Evolutionary conservation across 1,140 invertebrate genomes (phyloP).

Genomic region (Pogonus chalceus): DNA sequence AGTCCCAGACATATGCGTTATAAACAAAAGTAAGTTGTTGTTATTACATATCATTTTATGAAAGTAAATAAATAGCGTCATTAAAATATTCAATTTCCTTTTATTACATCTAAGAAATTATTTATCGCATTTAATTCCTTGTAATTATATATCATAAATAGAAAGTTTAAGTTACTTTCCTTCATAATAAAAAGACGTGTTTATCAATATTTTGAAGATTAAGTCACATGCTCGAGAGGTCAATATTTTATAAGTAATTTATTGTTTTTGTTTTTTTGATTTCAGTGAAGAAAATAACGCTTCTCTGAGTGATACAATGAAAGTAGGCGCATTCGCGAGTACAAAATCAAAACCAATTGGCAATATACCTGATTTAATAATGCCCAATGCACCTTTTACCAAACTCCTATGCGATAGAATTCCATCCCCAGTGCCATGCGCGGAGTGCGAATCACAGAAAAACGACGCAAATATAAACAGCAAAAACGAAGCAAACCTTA

Average conservation of each 20-base stretch:
- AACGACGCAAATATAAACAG: conserved; percentile 10
- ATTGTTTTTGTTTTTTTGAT: conserved; percentile 22
- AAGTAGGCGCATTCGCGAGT: conserved; percentile 60
- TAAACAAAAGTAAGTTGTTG: conserved; percentile 43
- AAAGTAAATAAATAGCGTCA: neutral
- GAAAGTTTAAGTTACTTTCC: no score
- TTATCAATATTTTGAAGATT: no score
- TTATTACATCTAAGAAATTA: no score
- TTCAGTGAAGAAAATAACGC: conserved; percentile 44
- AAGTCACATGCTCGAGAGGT: no score
- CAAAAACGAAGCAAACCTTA: conserved; percentile 18
- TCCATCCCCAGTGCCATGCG: conserved; percentile 29
- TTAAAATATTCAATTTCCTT: no score
- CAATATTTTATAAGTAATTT: conserved; percentile 7
- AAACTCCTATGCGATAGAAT: conserved; percentile 41
- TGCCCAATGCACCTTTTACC: conserved; percentile 58
- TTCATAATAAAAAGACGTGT: no score
- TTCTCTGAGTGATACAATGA: conserved; percentile 53
- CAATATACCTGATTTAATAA: conserved; percentile 40
- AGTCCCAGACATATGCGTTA: conserved; percentile 56
- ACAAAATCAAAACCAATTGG: conserved; percentile 40
- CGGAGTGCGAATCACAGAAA: conserved; percentile 18
- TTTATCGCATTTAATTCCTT: no score
- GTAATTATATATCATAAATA: no score
- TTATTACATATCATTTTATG: neutral